Evolutionary conservation across 2,888 invertebrate genomes (phyloP).

Genomic region (Synergus itoensis): DNA sequence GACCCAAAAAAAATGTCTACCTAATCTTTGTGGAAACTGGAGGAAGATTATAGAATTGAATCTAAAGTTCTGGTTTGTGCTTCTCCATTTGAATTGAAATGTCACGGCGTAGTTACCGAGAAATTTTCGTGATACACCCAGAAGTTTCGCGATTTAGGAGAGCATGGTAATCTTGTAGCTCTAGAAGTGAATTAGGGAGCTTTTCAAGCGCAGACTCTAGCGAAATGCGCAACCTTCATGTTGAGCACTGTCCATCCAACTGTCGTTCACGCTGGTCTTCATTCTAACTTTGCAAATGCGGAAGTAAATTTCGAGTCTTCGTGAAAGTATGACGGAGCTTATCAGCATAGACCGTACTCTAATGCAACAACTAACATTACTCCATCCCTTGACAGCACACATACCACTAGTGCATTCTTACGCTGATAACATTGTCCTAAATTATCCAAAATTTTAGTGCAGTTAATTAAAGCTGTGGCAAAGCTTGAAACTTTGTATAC

Average conservation of each 20-base stretch:
- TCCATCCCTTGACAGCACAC: conserved; percentile 1
- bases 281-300: conserved; percentile 32
- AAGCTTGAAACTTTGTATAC: background rate
- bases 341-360: conserved; percentile 21
- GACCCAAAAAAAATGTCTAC: too few relatives aligned
- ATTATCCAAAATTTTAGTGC: background rate
- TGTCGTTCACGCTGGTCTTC: conserved; percentile 34
- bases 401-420: background rate
- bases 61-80: background rate
- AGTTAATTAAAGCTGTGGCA: background rate
- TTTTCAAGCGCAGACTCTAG: conserved; percentile 30
- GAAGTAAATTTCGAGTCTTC: conserved; percentile 37
- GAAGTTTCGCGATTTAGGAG: conserved; percentile 11
- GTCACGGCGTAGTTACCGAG: background rate
- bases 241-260: conserved; percentile 34
- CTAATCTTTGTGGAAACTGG: too few relatives aligned
- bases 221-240: conserved; percentile 12
- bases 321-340: conserved; percentile 30
- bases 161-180: conserved; percentile 22
- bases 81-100: background rate
- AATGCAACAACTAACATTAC: conserved; percentile 30
- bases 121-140: background rate
- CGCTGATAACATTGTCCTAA: background rate
- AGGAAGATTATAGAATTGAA: background rate
- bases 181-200: conserved; percentile 41